Evolutionary conservation across 1,140 invertebrate species (phyloP).

Genomic region (Armadillidium nasatum): DNA sequence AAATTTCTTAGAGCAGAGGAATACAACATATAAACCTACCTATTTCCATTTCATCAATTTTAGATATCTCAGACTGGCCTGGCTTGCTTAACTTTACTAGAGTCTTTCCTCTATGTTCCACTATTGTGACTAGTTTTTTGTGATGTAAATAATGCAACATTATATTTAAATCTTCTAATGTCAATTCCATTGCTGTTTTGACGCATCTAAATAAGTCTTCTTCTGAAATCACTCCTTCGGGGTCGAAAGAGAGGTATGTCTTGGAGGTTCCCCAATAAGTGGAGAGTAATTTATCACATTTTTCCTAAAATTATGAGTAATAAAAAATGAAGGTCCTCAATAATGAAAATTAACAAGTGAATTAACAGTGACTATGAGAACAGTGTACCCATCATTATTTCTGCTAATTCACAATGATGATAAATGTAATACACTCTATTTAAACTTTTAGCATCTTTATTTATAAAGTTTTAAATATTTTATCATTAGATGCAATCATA

Average conservation of each 20-base stretch:
- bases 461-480: too few relatives aligned
- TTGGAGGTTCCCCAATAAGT: background rate
- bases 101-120: background rate
- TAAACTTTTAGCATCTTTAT: too few relatives aligned
- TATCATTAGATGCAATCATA: too few relatives aligned
- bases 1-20: too few relatives aligned
- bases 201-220: conserved; percentile 7
- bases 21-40: background rate
- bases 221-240: background rate
- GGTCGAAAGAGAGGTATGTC: background rate
- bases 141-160: background rate
- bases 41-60: background rate
- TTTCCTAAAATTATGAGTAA: background rate
- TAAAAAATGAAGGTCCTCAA: too few relatives aligned
- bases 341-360: too few relatives aligned
- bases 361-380: too few relatives aligned
- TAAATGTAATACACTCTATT: too few relatives aligned
- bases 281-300: background rate
- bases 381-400: too few relatives aligned
- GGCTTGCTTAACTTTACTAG: background rate
- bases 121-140: background rate
- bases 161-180: background rate
- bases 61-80: background rate
- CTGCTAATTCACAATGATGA: too few relatives aligned
- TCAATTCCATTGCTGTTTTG: background rate